Percentiles rank a stretch among this genome's conserved stretches.
Evolutionary conservation across 2,797 vertebrate species (phyloP).

Genomic region (Amphiprion clarkii): DNA sequence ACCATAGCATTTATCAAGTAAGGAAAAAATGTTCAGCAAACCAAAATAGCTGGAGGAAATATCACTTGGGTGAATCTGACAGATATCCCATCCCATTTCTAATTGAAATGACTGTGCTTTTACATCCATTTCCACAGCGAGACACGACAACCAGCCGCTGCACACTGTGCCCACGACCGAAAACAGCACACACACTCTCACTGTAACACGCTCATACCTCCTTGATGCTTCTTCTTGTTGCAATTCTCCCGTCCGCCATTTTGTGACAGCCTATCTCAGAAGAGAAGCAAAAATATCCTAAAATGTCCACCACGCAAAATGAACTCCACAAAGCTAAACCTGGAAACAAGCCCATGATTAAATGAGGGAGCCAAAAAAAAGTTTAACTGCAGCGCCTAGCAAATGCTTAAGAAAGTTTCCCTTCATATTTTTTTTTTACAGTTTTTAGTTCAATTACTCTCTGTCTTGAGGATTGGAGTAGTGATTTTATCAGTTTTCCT

Average conservation of each 20-base stretch:
- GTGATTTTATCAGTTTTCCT: constrained; percentile 60
- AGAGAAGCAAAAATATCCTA: constrained; percentile 52
- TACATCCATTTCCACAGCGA: constrained; percentile 10
- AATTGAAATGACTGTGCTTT: background rate
- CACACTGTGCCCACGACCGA: constrained; percentile 12
- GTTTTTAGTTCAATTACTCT: constrained; percentile 39
- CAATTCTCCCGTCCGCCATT: constrained; percentile 74
- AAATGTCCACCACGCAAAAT: constrained; percentile 69
- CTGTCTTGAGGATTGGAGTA: constrained; percentile 39
- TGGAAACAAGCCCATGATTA: constrained; percentile 2
- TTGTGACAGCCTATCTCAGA: constrained; percentile 54
- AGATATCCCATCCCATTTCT: background rate
- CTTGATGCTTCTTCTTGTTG: constrained; percentile 38
- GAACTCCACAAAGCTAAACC: constrained; percentile 14
- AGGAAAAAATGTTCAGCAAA: background rate
- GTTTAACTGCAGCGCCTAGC: background rate
- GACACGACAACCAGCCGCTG: constrained; percentile 8
- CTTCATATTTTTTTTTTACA: constrained; percentile 22
- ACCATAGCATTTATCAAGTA: background rate
- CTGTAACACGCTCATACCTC: constrained; percentile 62
- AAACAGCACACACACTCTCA: constrained; percentile 18
- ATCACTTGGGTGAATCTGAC: background rate
- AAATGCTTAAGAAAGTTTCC: constrained; percentile 14
- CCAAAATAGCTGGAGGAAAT: background rate
- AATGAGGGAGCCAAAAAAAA: background rate